Conservation (phyloP, 2,797 vertebrate genomes). For the Pyrocephalus nanus region DNA sequence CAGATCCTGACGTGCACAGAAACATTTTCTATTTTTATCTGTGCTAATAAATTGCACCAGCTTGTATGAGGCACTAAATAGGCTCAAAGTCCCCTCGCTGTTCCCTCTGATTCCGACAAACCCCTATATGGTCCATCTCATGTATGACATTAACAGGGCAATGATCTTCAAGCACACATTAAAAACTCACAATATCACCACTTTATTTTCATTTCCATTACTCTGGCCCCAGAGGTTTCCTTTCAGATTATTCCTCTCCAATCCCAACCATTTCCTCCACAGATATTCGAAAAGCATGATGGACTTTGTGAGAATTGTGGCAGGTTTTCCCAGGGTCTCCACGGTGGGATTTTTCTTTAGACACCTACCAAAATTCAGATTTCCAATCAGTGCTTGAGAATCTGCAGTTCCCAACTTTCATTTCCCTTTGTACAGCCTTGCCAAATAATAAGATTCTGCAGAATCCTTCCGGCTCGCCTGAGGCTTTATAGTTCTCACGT, state of each 20-base stretch:
- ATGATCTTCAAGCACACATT: not conserved
- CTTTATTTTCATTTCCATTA: conserved; percentile 33
- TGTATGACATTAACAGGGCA: rapidly evolving
- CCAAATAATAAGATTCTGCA: conserved; percentile 86
- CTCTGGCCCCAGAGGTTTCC: not conserved
- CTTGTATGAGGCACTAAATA: not conserved
- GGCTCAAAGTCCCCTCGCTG: not conserved
- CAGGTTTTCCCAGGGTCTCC: not conserved
- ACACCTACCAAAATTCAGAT: not conserved
- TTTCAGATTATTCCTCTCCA: not conserved
- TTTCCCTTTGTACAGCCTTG: conserved; percentile 76
- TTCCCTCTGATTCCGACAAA: not conserved
- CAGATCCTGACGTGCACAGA: not conserved
- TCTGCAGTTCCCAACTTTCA: not conserved
- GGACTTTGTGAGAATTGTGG: rapidly evolving
- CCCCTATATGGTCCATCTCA: not conserved
- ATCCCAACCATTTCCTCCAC: not conserved
- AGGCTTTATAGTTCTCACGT: conserved; percentile 85
- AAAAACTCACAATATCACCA: not conserved
- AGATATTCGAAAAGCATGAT: not conserved
- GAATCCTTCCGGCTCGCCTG: conserved; percentile 91
- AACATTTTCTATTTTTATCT: rapidly evolving
- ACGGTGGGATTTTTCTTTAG: not conserved
- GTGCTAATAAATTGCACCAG: not conserved
- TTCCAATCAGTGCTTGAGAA: not conserved